A percentile compares a stretch with the other conserved stretches of the same genome.
Evolutionary conservation across 1,140 invertebrate species (phyloP).

Genomic region (Zeugodacus cucurbitae): DNA sequence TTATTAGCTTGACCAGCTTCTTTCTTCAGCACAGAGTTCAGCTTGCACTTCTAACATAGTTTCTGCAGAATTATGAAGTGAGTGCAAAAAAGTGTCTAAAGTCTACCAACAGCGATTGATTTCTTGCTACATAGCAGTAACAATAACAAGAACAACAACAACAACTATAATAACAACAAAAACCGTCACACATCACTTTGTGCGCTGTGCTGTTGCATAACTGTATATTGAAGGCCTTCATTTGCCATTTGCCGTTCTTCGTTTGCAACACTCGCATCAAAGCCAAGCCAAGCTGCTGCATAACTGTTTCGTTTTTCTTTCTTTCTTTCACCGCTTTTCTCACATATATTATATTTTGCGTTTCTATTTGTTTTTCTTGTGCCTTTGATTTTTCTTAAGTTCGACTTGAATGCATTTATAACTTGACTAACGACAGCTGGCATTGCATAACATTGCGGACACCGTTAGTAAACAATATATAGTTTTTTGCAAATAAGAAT

Average conservation of each 20-base stretch:
- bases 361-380: not conserved
- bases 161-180: not conserved
- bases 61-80: not conserved
- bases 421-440: not conserved
- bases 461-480: not conserved
- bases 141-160: not conserved
- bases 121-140: not conserved
- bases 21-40: not conserved
- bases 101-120: not conserved
- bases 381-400: not conserved
- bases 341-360: not conserved
- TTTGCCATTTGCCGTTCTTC: not conserved
- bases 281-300: not conserved
- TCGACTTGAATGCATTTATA: not conserved
- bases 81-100: not conserved
- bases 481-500: not conserved
- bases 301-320: not conserved
- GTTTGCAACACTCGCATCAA: not conserved
- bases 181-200: not conserved
- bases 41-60: not conserved
- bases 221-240: not conserved
- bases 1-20: not conserved
- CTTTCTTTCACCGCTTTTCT: not conserved
- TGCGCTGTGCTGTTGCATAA: not conserved
- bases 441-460: not conserved